These are phyloP conservation scores for Lepisosteus oculatus DNA, from an alignment of 2,113 vertebrate genomes.

Conservation along the genomic window DNA sequence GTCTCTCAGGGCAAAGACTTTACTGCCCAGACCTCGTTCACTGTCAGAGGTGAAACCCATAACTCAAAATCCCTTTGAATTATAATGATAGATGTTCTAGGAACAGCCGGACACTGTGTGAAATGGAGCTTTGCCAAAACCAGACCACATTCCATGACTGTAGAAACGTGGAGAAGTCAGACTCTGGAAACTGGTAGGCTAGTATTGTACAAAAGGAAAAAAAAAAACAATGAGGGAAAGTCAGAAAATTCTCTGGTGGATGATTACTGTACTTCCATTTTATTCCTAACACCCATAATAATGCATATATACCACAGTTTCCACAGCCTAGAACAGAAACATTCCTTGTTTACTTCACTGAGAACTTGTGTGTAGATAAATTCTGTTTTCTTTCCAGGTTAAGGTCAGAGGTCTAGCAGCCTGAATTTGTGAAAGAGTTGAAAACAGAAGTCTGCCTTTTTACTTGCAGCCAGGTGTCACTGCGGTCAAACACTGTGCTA, in stretches of 20 bases:
- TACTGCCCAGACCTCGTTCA: constrained; percentile 2
- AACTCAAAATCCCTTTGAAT: constrained; percentile 32
- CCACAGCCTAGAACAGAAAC: neutral
- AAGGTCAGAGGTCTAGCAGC: no score
- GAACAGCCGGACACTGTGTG: constrained; percentile 22
- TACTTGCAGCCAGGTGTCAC: no score
- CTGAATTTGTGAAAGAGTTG: no score
- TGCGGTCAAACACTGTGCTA: no score
- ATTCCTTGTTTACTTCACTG: constrained; percentile 3
- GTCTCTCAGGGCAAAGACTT: constrained; percentile 23
- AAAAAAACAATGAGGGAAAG: neutral
- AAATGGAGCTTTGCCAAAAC: constrained; percentile 27
- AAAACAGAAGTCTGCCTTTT: no score
- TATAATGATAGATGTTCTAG: constrained; percentile 32
- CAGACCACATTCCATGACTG: constrained; percentile 33
- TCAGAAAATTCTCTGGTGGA: no score
- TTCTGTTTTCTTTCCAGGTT: no score
- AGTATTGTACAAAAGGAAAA: constrained; percentile 26
- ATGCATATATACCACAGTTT: neutral
- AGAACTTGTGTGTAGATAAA: neutral
- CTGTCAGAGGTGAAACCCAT: constrained; percentile 34
- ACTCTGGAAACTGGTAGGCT: neutral
- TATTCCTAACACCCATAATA: neutral
- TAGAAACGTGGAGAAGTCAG: constrained; percentile 30
- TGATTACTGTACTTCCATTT: neutral